Base-by-base conservation (phyloP, 2,113 vertebrate species). In the Ranitomeya variabilis region DNA sequence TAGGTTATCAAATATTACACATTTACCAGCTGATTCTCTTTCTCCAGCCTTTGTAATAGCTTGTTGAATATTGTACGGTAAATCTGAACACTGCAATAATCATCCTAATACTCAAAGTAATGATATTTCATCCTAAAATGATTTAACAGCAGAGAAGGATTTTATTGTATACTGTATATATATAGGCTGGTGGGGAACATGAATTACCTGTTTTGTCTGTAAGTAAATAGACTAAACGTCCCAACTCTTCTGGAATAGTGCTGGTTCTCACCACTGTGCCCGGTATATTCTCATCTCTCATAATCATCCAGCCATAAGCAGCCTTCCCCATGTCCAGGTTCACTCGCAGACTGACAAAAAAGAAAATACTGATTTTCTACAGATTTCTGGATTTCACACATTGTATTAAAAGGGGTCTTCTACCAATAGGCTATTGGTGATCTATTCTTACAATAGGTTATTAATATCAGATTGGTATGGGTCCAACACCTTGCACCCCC, bases 291-390 rank as follows among this genome's bases (percentile, higher is more conserved):
- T 97, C 96, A n/a, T 99, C 98, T 87, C 95, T 97, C 96, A 96
- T 99, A 89, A 99, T 99, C 97, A 99, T 98, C 98, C 98, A 99
- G 59, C 97, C 98, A 12, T 98, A 99, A 0, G 97, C 97, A 0
- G 98, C 96, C 92, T 99, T 99, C 71, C 98, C 98, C 98, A 99
- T 99, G 93, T 99, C 98, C 93, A 99, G 94, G 92, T 99, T 99
- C 15, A 99, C 98, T 81, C 98, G 97, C 88, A 99, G 92, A 91
- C 98, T 99, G 94, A 55, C 80, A 80, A 1, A 21, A 31, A 9
- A 19, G 8, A 26, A 76, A 76, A 16, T 52, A 52, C 45, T 6
- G 10, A 52, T 76, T 76, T 76, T 19, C 18, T 13, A 71, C 45
- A 16, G 9, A 16, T 14, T 37, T 16, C 10, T 6, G 18, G 15